Evolutionary conservation across 2,888 invertebrate genomes (phyloP), one percentile per base, ranked within the genome.

Genomic region (Eutolmus rufibarbis): DNA sequence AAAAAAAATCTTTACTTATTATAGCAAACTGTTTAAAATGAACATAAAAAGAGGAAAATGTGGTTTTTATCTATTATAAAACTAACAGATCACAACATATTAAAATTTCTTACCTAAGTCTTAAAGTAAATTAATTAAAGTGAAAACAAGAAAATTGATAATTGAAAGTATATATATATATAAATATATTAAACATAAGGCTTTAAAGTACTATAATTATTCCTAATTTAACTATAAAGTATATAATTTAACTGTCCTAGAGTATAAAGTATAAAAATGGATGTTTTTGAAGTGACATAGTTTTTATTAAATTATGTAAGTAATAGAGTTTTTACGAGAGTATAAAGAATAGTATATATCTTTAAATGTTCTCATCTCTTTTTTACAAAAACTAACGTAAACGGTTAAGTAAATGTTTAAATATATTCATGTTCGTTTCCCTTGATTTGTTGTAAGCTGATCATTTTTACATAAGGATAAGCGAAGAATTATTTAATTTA

Each of bases 1-100:
- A 87, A 86, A 85, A 87, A 87, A 66, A 66, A 66, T 66, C 66
- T 88, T 87, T 85, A 87, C 87, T 84, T 84, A 84, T 66, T 84
- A 84, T 84, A 66, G 51, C 51, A 81, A 81, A 81, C 81, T 81
- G 81, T 81, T 81, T 74, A 84, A 84, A 84, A 57, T 37, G 34
- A 66, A 84, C 57, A 79, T 46, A 66, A 66, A 66, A 66, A 81
- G 66, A 84, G 84, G 37, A 84, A 84, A 84, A 66, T 66, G 84
- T 84, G 57, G 84, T 84, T 84, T 84, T 84, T 84, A 84, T 84
- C 84, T 84, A 84, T 84, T 84, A 81, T 81, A 40, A 79, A 84
- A 84, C 84, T 66, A 84, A 84, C 57, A 66, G 43, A 84, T 84
- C 66, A 37, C 84, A 66, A 66, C 84, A 66, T 84, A 84, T 84